Conservation (phyloP, 2,113 vertebrate genomes). For the Megalops atlanticus region DNA sequence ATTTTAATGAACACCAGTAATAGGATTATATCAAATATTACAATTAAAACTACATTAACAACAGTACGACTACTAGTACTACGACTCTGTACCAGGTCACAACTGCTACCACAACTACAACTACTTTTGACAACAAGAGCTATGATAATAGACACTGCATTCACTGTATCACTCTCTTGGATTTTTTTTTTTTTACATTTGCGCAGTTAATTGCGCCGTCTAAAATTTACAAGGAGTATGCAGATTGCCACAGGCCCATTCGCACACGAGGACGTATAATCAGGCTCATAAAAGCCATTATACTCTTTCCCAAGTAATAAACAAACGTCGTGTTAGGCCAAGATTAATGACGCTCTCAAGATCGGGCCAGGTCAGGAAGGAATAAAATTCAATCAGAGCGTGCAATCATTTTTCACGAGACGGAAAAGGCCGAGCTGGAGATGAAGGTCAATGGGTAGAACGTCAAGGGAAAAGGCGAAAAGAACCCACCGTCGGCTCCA, state of each 20-base stretch:
- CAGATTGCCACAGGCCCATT: not conserved
- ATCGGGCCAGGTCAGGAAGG: conserved; percentile 83
- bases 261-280: conserved; percentile 44
- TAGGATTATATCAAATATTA: too few species aligned
- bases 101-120: not conserved
- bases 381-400: conserved; percentile 85
- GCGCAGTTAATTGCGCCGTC: not conserved
- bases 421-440: conserved; percentile 76
- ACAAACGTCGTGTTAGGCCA: conserved; percentile 89
- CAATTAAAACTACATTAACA: too few species aligned
- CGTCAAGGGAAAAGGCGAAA: conserved; percentile 59
- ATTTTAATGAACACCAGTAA: too few species aligned
- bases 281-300: conserved; percentile 77
- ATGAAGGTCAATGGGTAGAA: conserved; percentile 73
- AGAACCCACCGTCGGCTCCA: conserved; percentile 14
- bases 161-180: not conserved
- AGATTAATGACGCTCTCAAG: conserved; percentile 86
- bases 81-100: too few species aligned
- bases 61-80: too few species aligned
- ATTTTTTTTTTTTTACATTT: not conserved
- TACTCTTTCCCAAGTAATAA: conserved; percentile 83
- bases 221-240: not conserved
- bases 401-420: conserved; percentile 83
- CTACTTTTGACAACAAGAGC: not conserved
- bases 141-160: not conserved